Evolutionary conservation across 2,888 invertebrate genomes (phyloP).

Genomic region (Caenorhabditis virilis): DNA sequence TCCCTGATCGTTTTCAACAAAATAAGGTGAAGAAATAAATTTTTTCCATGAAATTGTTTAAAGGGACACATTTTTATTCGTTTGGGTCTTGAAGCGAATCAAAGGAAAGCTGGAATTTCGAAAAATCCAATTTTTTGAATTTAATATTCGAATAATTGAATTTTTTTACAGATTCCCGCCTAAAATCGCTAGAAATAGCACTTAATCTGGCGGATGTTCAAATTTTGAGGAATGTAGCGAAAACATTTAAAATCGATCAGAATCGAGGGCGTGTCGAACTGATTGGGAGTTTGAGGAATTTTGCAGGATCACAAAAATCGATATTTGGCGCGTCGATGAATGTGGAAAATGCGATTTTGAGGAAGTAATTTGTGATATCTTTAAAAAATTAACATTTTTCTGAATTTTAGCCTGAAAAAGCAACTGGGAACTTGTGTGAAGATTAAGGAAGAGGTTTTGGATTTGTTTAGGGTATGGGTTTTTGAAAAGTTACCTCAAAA

Average conservation of each 20-base stretch:
- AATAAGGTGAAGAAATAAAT: too few relatives aligned
- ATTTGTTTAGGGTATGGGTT: constrained; percentile 35
- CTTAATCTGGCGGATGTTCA: constrained; percentile 10
- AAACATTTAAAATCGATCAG: constrained; percentile 27
- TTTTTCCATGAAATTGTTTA: too few relatives aligned
- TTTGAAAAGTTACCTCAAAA: too few relatives aligned
- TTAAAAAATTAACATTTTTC: neutral
- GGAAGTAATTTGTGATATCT: constrained; percentile 3
- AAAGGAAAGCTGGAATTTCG: too few relatives aligned
- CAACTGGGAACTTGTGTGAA: constrained; percentile 43
- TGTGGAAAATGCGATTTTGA: constrained; percentile 17
- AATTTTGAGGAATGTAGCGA: constrained; percentile 30
- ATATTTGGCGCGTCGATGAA: constrained; percentile 31
- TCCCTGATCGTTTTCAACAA: too few relatives aligned
- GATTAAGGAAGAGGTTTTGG: constrained; percentile 20
- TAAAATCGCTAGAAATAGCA: constrained; percentile 19
- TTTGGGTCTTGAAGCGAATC: too few relatives aligned
- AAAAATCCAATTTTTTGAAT: too few relatives aligned
- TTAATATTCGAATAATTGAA: too few relatives aligned
- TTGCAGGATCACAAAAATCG: constrained; percentile 32
- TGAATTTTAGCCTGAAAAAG: constrained; percentile 22
- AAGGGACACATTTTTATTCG: too few relatives aligned
- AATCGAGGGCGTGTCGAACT: constrained; percentile 18
- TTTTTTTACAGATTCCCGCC: constrained; percentile 16
- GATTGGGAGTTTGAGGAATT: constrained; percentile 10